Evolutionary conservation across 2,888 invertebrate genomes (phyloP).

Genomic region (Amiota communis): DNA sequence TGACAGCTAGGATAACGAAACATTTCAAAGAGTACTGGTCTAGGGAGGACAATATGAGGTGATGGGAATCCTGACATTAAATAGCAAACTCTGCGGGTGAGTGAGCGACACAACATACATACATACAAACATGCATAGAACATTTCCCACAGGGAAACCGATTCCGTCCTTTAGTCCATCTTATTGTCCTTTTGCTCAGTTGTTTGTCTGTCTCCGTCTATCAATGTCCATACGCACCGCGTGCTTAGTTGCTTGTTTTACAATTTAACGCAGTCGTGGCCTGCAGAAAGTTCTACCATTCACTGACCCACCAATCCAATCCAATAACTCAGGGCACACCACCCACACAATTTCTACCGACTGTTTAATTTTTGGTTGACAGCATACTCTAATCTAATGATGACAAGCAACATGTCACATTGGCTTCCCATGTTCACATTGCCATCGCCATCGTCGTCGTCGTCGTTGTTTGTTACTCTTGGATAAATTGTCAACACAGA

Average conservation of each 20-base stretch:
- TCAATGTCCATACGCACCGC: neutral
- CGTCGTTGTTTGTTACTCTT: too few species aligned
- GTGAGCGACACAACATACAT: neutral
- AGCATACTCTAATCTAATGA: constrained; percentile 61
- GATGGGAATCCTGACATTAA: constrained; percentile 10
- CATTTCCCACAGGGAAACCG: neutral
- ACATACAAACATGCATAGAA: neutral
- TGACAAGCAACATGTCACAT: constrained; percentile 57
- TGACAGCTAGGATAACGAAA: constrained; percentile 23
- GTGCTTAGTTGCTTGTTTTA: constrained; percentile 52
- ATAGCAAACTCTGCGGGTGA: constrained; percentile 24
- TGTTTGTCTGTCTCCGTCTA: neutral
- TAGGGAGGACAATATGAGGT: too few species aligned
- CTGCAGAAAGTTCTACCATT: neutral
- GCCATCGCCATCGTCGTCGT: neutral
- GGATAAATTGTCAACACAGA: too few species aligned
- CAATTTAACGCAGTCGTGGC: constrained; percentile 60
- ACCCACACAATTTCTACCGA: neutral
- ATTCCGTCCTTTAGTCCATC: neutral
- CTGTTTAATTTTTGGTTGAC: constrained; percentile 30
- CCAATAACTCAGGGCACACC: neutral
- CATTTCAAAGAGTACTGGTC: neutral
- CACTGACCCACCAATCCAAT: neutral
- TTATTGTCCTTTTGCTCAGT: neutral
- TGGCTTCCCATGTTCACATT: constrained; percentile 8